Evolutionary conservation across 2,113 vertebrate species (phyloP).

Genomic region (Grammomys dolichurus): DNA sequence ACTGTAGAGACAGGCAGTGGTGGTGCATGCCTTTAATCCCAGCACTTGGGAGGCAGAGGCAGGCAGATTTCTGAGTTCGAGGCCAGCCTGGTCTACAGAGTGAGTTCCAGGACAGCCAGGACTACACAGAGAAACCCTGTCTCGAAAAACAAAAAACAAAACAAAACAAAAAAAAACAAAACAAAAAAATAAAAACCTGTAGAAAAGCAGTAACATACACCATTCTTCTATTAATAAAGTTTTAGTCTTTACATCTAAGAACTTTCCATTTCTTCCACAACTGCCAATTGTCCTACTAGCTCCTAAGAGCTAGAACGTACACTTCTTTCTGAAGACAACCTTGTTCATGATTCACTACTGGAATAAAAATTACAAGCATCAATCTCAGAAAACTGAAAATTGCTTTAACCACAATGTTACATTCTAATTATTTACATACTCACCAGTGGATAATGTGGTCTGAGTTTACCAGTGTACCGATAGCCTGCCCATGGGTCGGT

Average conservation of each 20-base stretch:
- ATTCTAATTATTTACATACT: conserved; percentile 73
- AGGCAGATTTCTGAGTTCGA: too few species aligned
- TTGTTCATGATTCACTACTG: background rate
- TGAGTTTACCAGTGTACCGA: conserved; percentile 96
- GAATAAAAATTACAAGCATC: background rate
- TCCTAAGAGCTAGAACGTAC: background rate
- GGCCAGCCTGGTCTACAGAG: too few species aligned
- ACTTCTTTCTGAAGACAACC: background rate
- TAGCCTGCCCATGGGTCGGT: conserved; percentile 99
- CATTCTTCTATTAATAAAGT: background rate
- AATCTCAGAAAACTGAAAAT: conserved; percentile 40
- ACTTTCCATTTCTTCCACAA: background rate
- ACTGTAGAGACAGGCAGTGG: background rate
- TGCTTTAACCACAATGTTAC: conserved; percentile 26
- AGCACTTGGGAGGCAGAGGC: too few species aligned
- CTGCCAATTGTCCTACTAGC: conserved; percentile 7
- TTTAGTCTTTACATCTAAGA: conserved; percentile 46
- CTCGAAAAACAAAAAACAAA: too few species aligned
- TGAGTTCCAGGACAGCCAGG: too few species aligned
- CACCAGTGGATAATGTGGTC: conserved; percentile 97
- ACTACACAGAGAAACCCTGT: too few species aligned
- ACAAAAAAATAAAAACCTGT: background rate
- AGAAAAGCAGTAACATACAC: background rate
- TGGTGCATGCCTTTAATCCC: too few species aligned
- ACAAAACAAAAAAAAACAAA: too few species aligned